Percentiles rank a stretch among this genome's conserved stretches.
phyloP scores from a whole-genome alignment of 2,888 invertebrate genomes.

The Pachydiplax longipennis region DNA sequence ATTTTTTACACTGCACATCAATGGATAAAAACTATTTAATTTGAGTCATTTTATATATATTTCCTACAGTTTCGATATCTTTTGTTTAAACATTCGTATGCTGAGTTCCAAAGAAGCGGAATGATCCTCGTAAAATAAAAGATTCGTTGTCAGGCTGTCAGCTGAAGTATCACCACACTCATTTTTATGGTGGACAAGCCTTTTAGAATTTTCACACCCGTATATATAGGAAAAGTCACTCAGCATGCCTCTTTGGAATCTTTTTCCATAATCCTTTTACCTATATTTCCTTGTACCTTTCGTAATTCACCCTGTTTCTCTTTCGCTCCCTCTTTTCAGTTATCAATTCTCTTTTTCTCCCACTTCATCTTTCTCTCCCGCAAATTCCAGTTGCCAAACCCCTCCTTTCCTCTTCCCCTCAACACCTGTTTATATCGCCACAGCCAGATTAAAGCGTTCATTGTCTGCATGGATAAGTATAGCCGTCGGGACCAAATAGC shows the following conservation, averaged over 20 bases:
- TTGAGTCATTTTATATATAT: too few species aligned
- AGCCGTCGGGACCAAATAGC: not conserved
- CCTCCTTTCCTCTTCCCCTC: not conserved
- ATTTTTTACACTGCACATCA: too few species aligned
- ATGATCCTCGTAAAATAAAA: too few species aligned
- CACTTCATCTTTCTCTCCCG: not conserved
- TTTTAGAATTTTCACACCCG: too few species aligned
- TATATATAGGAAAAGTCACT: not conserved
- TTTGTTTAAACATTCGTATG: too few species aligned
- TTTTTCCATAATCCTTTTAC: not conserved
- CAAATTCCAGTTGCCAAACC: not conserved
- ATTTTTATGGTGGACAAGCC: too few species aligned
- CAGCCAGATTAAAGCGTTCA: not conserved
- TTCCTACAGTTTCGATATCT: too few species aligned
- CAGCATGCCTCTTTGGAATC: not conserved
- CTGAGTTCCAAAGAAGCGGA: too few species aligned
- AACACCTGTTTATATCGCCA: not conserved
- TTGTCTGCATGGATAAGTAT: not conserved
- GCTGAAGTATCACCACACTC: too few species aligned
- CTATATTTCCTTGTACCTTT: not conserved
- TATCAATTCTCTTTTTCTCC: not conserved
- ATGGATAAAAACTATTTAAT: too few species aligned
- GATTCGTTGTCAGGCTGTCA: too few species aligned
- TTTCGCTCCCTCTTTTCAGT: not conserved
- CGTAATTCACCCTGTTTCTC: not conserved